phyloP scores from a whole-genome alignment of 1,140 invertebrate genomes.

The Aphelinus atriplicis region DNA sequence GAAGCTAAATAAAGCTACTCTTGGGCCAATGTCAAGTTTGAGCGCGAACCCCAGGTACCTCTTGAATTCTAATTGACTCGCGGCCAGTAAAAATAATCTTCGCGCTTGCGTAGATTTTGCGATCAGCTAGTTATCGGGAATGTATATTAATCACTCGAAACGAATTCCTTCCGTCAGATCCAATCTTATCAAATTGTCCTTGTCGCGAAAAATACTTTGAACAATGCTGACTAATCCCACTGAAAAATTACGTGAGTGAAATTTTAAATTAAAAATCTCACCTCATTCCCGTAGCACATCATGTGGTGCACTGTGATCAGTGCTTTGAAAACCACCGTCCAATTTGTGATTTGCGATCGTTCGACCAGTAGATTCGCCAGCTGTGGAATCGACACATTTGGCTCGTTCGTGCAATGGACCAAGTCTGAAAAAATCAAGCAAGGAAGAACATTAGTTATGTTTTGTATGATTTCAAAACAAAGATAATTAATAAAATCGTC shows the following conservation, averaged over 20 bases:
- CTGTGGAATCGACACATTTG: conserved; percentile 99
- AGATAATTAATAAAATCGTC: too few relatives aligned
- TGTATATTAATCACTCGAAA: too few relatives aligned
- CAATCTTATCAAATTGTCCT: background rate
- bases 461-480: background rate
- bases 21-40: conserved; percentile 44
- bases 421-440: conserved; percentile 81
- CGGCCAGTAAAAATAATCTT: conserved; percentile 32
- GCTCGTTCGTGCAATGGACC: conserved; percentile 99
- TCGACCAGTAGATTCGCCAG: conserved; percentile 98
- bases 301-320: conserved; percentile 98
- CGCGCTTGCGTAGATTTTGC: background rate
- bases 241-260: background rate
- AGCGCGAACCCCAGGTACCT: conserved; percentile 11
- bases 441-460: background rate
- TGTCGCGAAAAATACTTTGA: background rate
- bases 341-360: conserved; percentile 95
- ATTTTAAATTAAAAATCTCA: conserved; percentile 60
- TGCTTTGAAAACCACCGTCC: conserved; percentile 99
- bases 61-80: background rate
- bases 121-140: too few relatives aligned
- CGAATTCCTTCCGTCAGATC: too few relatives aligned
- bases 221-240: background rate
- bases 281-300: conserved; percentile 99
- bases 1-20: conserved; percentile 26